These are phyloP conservation scores for Menura novaehollandiae DNA, from an alignment of 2,113 vertebrate species.

Conservation along the genomic window DNA sequence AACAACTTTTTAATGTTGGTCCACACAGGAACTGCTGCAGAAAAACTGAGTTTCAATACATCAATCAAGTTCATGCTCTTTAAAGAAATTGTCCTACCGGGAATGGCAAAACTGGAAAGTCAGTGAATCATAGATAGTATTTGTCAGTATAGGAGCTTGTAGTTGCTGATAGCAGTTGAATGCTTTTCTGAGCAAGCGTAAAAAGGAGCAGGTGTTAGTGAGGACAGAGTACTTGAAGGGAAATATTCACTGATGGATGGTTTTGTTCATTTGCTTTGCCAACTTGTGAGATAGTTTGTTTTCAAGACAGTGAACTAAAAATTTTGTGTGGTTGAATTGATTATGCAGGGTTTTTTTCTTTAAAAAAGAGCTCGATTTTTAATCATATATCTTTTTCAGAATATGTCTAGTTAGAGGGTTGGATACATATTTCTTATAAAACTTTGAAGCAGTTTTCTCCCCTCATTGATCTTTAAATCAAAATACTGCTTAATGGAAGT, in stretches of 20 bases:
- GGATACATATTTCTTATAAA: not conserved
- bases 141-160: conserved; percentile 38
- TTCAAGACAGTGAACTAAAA: not conserved
- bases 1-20: not conserved
- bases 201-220: not conserved
- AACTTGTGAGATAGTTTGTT: not conserved
- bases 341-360: fast-evolving
- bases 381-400: not conserved
- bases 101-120: conserved; percentile 3
- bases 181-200: conserved; percentile 2
- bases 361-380: not conserved
- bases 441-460: not conserved
- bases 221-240: not conserved
- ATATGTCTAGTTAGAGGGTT: not conserved
- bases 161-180: not conserved
- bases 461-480: not conserved
- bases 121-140: conserved; percentile 20
- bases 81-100: not conserved
- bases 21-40: not conserved
- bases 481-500: not conserved
- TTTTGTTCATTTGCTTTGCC: not conserved
- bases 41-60: not conserved
- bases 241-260: not conserved
- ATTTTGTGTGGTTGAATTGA: not conserved
- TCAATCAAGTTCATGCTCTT: conserved; percentile 22